phyloP scores from a whole-genome alignment of 1,140 invertebrate species.

The Drosophila lowei region DNA sequence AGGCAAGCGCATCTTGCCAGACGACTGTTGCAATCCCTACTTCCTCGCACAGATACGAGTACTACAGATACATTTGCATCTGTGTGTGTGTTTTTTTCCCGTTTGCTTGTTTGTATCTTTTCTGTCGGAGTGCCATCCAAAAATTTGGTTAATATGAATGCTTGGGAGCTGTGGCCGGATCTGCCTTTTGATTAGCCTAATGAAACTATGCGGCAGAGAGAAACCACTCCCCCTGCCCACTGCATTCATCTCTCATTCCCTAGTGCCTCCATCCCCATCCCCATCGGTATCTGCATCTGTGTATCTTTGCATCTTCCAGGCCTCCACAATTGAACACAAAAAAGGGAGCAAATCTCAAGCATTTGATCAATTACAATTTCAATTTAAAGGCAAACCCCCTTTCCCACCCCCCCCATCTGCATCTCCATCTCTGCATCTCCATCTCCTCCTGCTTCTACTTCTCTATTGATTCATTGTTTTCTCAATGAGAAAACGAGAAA shows the following conservation, averaged over 20 bases:
- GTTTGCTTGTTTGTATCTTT: background rate
- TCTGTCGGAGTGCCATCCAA: constrained; percentile 53
- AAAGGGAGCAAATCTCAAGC: constrained; percentile 69
- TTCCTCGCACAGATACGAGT: constrained; percentile 1
- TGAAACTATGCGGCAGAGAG: constrained; percentile 68
- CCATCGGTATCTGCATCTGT: no score
- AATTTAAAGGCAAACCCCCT: constrained; percentile 63
- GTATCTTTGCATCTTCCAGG: no score
- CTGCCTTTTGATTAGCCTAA: constrained; percentile 76
- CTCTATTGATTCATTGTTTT: constrained; percentile 45
- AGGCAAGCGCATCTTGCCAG: constrained; percentile 68
- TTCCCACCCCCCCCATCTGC: constrained; percentile 4
- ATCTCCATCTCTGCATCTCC: background rate
- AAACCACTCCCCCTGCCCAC: background rate
- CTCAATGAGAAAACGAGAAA: constrained; percentile 44
- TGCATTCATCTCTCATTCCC: background rate
- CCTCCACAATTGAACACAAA: constrained; percentile 49
- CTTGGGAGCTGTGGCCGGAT: constrained; percentile 10
- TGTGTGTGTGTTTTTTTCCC: no score
- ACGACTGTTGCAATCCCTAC: constrained; percentile 33
- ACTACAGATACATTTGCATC: no score
- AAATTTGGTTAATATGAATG: constrained; percentile 74
- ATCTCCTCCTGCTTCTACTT: background rate
- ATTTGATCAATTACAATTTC: constrained; percentile 81
- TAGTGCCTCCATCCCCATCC: no score